Evolutionary conservation across 1,140 invertebrate species (phyloP).

Genomic region (Philotrypesis tridentata): DNA sequence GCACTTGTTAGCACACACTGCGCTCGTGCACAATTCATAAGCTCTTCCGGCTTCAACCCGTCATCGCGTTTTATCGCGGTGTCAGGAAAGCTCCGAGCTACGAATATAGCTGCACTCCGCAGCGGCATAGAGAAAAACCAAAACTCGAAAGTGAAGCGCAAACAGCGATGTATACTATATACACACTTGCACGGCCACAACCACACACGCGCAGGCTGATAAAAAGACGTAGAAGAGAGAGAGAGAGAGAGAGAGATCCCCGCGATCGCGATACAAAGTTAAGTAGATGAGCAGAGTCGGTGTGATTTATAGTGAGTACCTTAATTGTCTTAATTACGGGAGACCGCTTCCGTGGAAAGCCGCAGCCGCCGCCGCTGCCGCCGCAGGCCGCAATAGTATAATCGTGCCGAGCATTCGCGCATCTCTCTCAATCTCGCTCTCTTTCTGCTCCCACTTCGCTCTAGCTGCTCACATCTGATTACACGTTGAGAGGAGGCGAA

Average conservation of each 20-base stretch:
- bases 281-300: slow-evolving; percentile 64
- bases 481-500: not conserved
- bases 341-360: slow-evolving; percentile 66
- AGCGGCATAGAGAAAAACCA: not conserved
- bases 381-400: slow-evolving; percentile 34
- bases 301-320: slow-evolving; percentile 68
- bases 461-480: not conserved
- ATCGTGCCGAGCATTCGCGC: slow-evolving; percentile 26
- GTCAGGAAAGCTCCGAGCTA: not conserved
- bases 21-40: not conserved
- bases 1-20: not conserved
- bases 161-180: too few relatives aligned
- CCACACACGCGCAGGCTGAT: not conserved
- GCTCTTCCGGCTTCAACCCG: not conserved
- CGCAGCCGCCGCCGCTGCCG: not conserved
- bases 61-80: not conserved
- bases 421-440: not conserved
- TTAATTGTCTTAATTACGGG: slow-evolving; percentile 70
- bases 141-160: not conserved
- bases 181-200: not conserved
- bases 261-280: slow-evolving; percentile 62
- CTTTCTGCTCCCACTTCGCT: not conserved
- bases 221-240: slow-evolving; percentile 54
- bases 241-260: too few relatives aligned
- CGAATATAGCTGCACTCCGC: not conserved